These are phyloP conservation scores for Candoia aspera DNA, from an alignment of 2,113 vertebrate genomes.

Conservation along the genomic window DNA sequence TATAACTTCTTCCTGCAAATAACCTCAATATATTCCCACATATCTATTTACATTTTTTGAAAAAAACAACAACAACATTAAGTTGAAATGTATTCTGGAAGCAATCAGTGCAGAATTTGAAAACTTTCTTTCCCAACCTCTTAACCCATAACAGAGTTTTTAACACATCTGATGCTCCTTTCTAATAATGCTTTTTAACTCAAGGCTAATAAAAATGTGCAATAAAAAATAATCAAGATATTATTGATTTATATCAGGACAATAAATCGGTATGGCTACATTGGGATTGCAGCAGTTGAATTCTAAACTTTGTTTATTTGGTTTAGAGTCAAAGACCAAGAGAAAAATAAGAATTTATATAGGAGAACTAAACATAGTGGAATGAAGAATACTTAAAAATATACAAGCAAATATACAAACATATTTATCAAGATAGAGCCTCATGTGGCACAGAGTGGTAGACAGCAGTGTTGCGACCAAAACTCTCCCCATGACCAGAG, in stretches of 20 bases:
- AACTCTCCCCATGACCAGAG: no score
- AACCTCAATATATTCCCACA: not conserved
- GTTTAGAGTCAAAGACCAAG: no score
- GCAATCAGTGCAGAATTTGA: not conserved
- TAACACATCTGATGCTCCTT: not conserved
- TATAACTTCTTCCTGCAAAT: not conserved
- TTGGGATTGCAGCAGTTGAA: not conserved
- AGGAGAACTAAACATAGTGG: not conserved
- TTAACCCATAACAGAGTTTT: not conserved
- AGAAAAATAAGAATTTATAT: not conserved
- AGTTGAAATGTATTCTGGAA: not conserved
- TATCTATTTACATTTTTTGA: not conserved
- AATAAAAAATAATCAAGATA: not conserved
- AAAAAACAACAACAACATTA: not conserved
- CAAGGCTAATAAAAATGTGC: not conserved
- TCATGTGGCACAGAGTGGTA: no score
- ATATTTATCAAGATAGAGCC: not conserved
- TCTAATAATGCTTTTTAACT: not conserved
- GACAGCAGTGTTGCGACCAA: no score
- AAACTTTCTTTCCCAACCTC: not conserved
- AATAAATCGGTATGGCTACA: not conserved
- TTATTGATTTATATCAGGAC: not conserved
- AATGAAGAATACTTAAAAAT: not conserved
- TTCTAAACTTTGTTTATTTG: not conserved
- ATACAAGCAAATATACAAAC: no score